Evolutionary conservation across 2,888 invertebrate species (phyloP), one percentile per base, ranked within the genome.

Genomic region (Ceramica pisi): DNA sequence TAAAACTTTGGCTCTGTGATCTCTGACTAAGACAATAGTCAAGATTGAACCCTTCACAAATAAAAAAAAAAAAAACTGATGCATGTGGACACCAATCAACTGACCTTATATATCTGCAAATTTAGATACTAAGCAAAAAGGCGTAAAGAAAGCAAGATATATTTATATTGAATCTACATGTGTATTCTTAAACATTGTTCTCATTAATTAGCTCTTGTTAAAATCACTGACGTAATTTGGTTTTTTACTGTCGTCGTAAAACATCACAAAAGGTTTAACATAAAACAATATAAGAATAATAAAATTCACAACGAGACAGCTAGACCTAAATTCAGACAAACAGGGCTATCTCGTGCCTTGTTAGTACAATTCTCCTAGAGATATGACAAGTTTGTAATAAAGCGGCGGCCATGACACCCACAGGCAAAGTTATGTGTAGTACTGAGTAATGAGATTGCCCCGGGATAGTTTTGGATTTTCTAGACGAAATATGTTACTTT

Each of bases 311-410:
- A 77, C 55, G 26, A 68, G 10, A 46, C 53, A 41, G 41, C 14
- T 60, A 41, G 21, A 44, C 41, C 46, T 50, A 55, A 56, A 51
- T 23, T 63, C 38, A 14, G 10, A 64, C 73, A 48, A 70, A 77
- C 14, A 57, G 8, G 38, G 65, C 73, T 67, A 67, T 72, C 65
- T 64, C 19, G 19, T 41, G 51, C 41, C 67, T 81, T 77, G 73
- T 67, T 67, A 66, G 61, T 41, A 75, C 26, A 48, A 76, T 64
- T 55, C 50, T 72, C 55, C 38, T 31, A 48, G 26, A 75, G 63
- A 75, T 64, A 74, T 80, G 59, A 60, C 50, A 62, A 56, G 41
- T 70, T 70, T 9, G 41, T 79, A 68, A 53, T 67, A 80, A 61
- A 53, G 51, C 50, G 5, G 23, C 50, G 38, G 53, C 26, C 64